Percentiles rank a stretch among this genome's conserved stretches.
These are phyloP conservation scores for Atherix ibis DNA, from an alignment of 2,888 invertebrate species.

Conservation along the genomic window DNA sequence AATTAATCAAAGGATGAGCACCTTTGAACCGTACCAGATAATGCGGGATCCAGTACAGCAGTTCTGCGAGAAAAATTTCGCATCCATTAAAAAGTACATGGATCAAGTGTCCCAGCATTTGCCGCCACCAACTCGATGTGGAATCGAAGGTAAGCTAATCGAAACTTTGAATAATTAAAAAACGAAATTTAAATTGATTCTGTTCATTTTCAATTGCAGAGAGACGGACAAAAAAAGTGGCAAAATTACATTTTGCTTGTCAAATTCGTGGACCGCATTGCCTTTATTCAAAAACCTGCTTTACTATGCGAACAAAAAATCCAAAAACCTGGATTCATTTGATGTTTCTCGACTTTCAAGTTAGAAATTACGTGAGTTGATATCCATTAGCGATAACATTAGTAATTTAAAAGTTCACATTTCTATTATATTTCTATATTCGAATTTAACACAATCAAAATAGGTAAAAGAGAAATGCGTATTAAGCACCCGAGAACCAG, in stretches of 20 bases:
- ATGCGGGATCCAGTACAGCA: constrained; percentile 86
- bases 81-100: constrained; percentile 84
- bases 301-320: constrained; percentile 62
- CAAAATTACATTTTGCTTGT: constrained; percentile 80
- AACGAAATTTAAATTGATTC: background rate
- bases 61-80: constrained; percentile 88
- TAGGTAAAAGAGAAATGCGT: constrained; percentile 62
- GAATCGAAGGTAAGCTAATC: constrained; percentile 75
- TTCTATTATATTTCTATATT: too few species aligned
- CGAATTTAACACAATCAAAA: too few species aligned
- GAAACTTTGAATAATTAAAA: too few species aligned
- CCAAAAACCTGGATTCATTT: constrained; percentile 88
- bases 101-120: constrained; percentile 67
- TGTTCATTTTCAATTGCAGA: constrained; percentile 35
- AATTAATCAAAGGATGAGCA: constrained; percentile 52
- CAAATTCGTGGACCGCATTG: constrained; percentile 72
- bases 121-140: constrained; percentile 84
- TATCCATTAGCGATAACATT: background rate
- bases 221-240: constrained; percentile 67
- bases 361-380: constrained; percentile 29
- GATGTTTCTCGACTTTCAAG: constrained; percentile 86
- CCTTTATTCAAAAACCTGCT: constrained; percentile 65
- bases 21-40: constrained; percentile 72
- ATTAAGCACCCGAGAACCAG: constrained; percentile 62
- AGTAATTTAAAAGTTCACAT: background rate